Base-by-base conservation (phyloP, 2,797 vertebrate genomes). In the Eidolon dupreanum region DNA sequence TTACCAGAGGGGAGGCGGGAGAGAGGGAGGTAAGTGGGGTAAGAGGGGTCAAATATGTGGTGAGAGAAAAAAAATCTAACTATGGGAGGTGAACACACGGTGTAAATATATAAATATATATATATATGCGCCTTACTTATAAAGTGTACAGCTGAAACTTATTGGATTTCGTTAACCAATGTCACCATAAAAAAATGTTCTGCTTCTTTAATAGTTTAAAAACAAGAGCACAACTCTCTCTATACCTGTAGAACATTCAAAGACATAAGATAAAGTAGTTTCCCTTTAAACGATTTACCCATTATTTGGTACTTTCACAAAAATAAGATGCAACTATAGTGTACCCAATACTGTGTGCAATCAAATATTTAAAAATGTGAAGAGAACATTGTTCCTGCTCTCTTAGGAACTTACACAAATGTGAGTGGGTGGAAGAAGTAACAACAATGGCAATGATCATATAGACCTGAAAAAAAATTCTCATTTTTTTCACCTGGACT, bases 191-290 rank as follows among this genome's bases (percentile, higher is more conserved):
- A 49, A 49, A 49, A 49, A 49, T 16, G 49, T 16, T 77, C 87
- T 93, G 51, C 55, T 75, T 91, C 53, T 91, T 91, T 24, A 33
- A 36, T 33, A 46, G 73, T 87, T 81, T 68, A 89, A 83, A 96
- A 97, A 65, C 31, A 94, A 84, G 41, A 79, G 43, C 38, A 36
- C 6, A 78, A 90, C 61, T 90, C 15, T 84, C 43, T 89, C 8
- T 94, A 49, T 24, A 66, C 10, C n/a, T n/a, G 17, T 12, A 92
- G 24, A 95, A 82, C 17, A 86, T 78, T 82, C 13, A 84, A 74
- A 92, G 36, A 71, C 19, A 57, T 31, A 24, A 92, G 53, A 73
- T 65, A 78, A 88, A 86, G 36, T 77, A 28, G n/a, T 70, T 79
- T 87, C 28, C 36, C 71, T 59, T 88, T 36, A 88, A 82, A 86